phyloP scores from a whole-genome alignment of 2,888 invertebrate species.

The Dermolepida albohirtum region DNA sequence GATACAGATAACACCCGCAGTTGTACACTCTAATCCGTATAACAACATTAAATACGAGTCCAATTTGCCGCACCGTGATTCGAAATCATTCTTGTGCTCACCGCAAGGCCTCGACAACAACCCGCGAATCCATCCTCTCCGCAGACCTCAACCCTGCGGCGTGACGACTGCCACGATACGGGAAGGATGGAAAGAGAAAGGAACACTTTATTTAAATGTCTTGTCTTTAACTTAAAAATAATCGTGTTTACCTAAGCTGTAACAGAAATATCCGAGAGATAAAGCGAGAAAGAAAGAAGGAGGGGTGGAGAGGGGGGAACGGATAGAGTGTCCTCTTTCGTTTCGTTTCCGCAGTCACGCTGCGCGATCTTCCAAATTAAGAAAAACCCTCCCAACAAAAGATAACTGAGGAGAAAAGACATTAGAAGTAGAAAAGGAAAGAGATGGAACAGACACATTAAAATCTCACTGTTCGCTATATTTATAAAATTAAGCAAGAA shows the following conservation, averaged over 20 bases:
- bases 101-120: constrained; percentile 59
- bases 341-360: constrained; percentile 53
- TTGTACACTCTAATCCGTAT: constrained; percentile 63
- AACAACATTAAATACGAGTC: constrained; percentile 69
- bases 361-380: constrained; percentile 54
- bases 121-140: constrained; percentile 53
- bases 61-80: constrained; percentile 69
- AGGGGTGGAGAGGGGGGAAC: too few species aligned
- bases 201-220: constrained; percentile 53
- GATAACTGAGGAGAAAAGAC: constrained; percentile 41
- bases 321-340: too few species aligned
- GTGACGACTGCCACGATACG: constrained; percentile 45
- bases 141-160: constrained; percentile 52
- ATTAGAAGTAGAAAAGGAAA: not conserved
- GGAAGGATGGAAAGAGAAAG: not conserved
- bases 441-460: constrained; percentile 50
- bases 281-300: constrained; percentile 7
- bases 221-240: constrained; percentile 53
- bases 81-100: constrained; percentile 53
- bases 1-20: constrained; percentile 62
- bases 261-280: constrained; percentile 51
- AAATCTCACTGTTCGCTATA: constrained; percentile 56
- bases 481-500: constrained; percentile 55
- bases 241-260: constrained; percentile 56
- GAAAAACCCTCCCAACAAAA: constrained; percentile 47